Evolutionary conservation across 2,113 vertebrate genomes (phyloP).

Genomic region (Daboia siamensis): DNA sequence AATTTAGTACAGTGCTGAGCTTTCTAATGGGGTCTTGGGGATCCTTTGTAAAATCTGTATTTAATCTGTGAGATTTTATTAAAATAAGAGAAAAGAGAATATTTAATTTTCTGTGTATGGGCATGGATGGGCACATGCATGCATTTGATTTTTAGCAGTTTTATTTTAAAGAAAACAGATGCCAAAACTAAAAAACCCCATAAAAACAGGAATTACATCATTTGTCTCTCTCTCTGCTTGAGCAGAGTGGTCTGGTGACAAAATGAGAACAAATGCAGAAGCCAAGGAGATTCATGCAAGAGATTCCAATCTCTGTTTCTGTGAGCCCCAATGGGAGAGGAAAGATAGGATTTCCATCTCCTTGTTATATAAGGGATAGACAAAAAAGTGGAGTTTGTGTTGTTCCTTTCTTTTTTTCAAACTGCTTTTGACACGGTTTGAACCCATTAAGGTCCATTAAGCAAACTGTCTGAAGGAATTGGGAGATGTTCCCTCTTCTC

Average conservation of each 20-base stretch:
- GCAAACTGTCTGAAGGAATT: constrained; percentile 42
- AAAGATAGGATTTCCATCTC: constrained; percentile 42
- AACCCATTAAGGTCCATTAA: constrained; percentile 38
- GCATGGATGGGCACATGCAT: background rate
- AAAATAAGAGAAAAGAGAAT: background rate
- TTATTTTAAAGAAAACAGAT: constrained; percentile 26
- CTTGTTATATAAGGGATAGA: background rate
- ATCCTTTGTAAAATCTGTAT: background rate
- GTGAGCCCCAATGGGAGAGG: constrained; percentile 37
- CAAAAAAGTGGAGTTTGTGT: constrained; percentile 1
- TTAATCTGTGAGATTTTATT: background rate
- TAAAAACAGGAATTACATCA: constrained; percentile 1
- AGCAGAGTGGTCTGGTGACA: constrained; percentile 51
- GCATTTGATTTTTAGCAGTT: constrained; percentile 3
- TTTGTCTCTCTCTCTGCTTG: constrained; percentile 48
- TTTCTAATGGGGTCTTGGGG: background rate
- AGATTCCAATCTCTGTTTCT: constrained; percentile 36
- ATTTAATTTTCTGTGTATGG: background rate
- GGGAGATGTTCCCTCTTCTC: constrained; percentile 22
- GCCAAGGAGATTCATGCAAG: background rate
- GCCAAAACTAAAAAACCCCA: constrained; percentile 15
- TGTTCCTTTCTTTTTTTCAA: constrained; percentile 39
- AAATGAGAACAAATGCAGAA: constrained; percentile 70
- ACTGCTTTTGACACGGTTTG: constrained; percentile 20
- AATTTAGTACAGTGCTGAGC: background rate